phyloP scores from a whole-genome alignment of 1,140 invertebrate species.

The Zophobas atratus region DNA sequence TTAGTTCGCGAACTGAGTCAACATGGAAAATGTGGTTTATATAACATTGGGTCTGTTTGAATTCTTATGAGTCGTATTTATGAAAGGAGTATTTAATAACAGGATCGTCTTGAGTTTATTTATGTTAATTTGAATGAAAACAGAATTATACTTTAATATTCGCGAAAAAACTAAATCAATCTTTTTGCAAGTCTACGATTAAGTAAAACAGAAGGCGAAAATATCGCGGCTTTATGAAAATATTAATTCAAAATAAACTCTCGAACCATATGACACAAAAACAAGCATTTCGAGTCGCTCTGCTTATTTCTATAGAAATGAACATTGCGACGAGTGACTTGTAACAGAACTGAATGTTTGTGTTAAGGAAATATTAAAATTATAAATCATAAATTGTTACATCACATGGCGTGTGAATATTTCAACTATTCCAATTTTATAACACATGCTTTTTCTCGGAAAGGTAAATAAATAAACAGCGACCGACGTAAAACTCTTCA shows the following conservation, averaged over 20 bases:
- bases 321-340: constrained; percentile 56
- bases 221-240: constrained; percentile 52
- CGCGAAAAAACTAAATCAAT: constrained; percentile 27
- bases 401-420: constrained; percentile 54
- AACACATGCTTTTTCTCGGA: constrained; percentile 5
- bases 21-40: constrained; percentile 58
- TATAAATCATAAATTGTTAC: constrained; percentile 55
- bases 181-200: constrained; percentile 11
- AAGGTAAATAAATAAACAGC: constrained; percentile 43
- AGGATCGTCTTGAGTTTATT: constrained; percentile 51
- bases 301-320: constrained; percentile 53
- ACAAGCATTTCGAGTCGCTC: constrained; percentile 56
- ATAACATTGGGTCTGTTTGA: constrained; percentile 54
- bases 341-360: constrained; percentile 55
- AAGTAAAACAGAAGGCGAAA: constrained; percentile 45
- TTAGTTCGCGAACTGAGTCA: constrained; percentile 47
- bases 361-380: constrained; percentile 56
- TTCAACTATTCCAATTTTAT: constrained; percentile 43
- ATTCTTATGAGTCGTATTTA: constrained; percentile 55
- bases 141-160: constrained; percentile 49
- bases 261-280: constrained; percentile 58
- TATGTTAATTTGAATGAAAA: constrained; percentile 52
- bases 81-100: constrained; percentile 50
- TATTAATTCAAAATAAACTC: constrained; percentile 60
- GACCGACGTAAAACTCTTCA: neutral